A percentile compares a stretch with the other conserved stretches of the same genome.
Conservation (phyloP, 2,888 invertebrate genomes). For the Oligia strigilis region DNA sequence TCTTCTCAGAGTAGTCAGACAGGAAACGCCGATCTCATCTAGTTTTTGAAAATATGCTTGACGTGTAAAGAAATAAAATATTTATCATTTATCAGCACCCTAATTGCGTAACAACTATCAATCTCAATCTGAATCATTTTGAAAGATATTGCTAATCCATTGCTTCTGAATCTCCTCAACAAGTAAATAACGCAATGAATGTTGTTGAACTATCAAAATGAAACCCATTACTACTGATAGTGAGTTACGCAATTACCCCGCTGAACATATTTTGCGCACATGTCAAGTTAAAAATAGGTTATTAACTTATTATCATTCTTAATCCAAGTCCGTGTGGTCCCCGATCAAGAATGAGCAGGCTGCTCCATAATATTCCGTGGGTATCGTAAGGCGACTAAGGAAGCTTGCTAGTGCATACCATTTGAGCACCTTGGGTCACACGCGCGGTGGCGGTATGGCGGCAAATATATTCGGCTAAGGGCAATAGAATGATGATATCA, state of each 20-base stretch:
- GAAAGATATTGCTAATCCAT: too few species aligned
- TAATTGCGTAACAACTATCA: too few species aligned
- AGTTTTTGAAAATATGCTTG: background rate
- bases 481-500: background rate
- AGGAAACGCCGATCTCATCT: background rate
- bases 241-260: too few species aligned
- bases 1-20: background rate
- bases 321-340: background rate
- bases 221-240: too few species aligned
- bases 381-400: background rate
- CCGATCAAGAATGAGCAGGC: background rate
- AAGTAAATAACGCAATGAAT: too few species aligned
- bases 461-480: background rate
- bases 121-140: too few species aligned
- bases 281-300: background rate
- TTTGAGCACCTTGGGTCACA: background rate
- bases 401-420: background rate
- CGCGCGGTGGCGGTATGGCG: background rate
- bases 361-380: background rate
- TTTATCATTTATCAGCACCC: background rate
- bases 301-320: background rate
- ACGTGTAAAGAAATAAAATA: background rate
- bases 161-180: too few species aligned
- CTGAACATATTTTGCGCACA: background rate
- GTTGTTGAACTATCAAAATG: too few species aligned